These are phyloP conservation scores for Halictus rubicundus DNA, from an alignment of 1,140 invertebrate genomes.

Conservation along the genomic window DNA sequence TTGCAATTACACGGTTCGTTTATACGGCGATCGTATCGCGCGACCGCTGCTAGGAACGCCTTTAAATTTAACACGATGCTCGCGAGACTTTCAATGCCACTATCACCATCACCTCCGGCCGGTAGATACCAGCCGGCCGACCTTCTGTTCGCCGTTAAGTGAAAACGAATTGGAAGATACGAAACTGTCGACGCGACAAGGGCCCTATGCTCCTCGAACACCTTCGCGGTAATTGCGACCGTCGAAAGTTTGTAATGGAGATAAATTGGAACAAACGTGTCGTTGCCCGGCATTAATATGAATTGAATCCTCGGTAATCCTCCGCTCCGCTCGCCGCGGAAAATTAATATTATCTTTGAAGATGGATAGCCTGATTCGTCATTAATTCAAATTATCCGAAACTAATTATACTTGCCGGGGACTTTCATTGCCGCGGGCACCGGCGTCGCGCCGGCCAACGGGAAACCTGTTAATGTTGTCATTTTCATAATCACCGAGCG, in stretches of 20 bases:
- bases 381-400: constrained; percentile 27
- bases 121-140: background rate
- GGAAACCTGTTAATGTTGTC: constrained; percentile 23
- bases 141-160: background rate
- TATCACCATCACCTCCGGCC: too few relatives aligned
- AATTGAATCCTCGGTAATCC: constrained; percentile 38
- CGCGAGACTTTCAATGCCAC: constrained; percentile 1
- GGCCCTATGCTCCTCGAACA: background rate
- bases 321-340: background rate
- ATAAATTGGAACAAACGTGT: constrained; percentile 22
- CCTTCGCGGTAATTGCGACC: background rate
- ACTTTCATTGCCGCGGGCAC: background rate
- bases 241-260: background rate
- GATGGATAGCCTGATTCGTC: constrained; percentile 36
- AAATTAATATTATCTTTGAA: constrained; percentile 34
- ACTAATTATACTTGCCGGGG: background rate
- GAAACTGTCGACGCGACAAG: background rate
- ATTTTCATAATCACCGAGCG: constrained; percentile 46
- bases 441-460: background rate
- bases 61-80: constrained; percentile 30
- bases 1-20: constrained; percentile 55
- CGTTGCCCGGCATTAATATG: constrained; percentile 25
- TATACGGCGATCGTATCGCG: constrained; percentile 41
- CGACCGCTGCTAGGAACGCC: constrained; percentile 3
- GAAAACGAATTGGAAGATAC: constrained; percentile 8